Evolutionary conservation across 2,113 vertebrate species (phyloP), one percentile per base, ranked within the genome.

Genomic region (Misgurnus mizolepis): DNA sequence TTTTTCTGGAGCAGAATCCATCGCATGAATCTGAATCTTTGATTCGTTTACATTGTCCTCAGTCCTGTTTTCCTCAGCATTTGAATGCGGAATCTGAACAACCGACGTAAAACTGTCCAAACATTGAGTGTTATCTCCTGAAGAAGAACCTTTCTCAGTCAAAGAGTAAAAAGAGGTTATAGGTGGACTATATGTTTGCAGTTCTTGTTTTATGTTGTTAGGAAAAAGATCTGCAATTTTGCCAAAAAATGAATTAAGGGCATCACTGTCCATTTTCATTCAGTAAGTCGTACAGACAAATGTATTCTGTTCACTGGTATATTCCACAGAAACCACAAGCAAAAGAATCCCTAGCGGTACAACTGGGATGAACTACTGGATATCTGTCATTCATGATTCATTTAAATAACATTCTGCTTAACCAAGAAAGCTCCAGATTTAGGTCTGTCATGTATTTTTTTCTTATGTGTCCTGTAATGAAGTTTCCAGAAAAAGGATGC

Each of bases 81-180:
- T 60, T 15, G 7, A 6, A 15, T 22, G 39, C 45, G 0, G 12
- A 61, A 17, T 18, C 53, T 18, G 10, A 72, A 61, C 39, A 50
- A 6, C 17, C 39, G 55, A 5, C 12, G 12, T 45, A 3, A 74
- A 41, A 40, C 47, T 77, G 22, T 64, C 18, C 14, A 22, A 83
- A 11, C 50, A 41, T 5, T 61, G 17, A 9, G 76, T 75, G 17
- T 74, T 72, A 14, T 77, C 81, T 39, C 64, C 34, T 22, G 80
- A 18, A 9, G 67, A 7, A 40, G 53, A 4, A 22, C 76, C 61
- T 64, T 80, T 60, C 49, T 68, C 17, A 67, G 85, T 83, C 18
- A 94, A 76, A 65, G 67, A 88, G 0, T 82, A 89, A 87, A 94
- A 95, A 4, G 86, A 89, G 85, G 91, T 94, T 47, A 96, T 89